Evolutionary conservation across 2,113 vertebrate species (phyloP), one percentile per base, ranked within the genome.

Genomic region (Acrocephalus kingi): DNA sequence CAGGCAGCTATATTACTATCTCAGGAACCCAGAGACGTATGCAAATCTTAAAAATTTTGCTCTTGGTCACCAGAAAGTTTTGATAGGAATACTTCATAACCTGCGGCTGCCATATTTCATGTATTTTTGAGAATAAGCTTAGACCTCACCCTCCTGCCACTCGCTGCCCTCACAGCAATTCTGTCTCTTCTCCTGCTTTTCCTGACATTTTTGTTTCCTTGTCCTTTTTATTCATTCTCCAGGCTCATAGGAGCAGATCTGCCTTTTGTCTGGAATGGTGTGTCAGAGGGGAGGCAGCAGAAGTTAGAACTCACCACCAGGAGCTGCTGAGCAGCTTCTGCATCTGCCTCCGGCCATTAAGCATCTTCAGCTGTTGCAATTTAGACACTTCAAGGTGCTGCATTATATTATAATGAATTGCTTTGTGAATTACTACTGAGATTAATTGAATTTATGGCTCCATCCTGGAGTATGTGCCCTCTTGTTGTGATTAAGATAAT

Each of bases 401-500:
- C 43, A 62, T 78, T 87, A 23, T 33, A 76, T 62, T 54, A 48
- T 80, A 92, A 89, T 81, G 22, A 89, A 81, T 84, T 82, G 62
- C 83, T 92, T 78, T 83, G 54, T 78, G 80, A 93, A 71, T 62
- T 88, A 76, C 79, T 28, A 28, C 39, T 63, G 58, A 84, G 63
- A 82, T 89, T 96, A 95, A 96, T 77, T 94, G 86, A 87, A 86
- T 94, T 89, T 84, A 80, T 48, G 54, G 20, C 63, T 72, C 22
- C 45, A 61, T 39, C n/a, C n/a, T 62, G 64, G 45, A 78, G 25
- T 33, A 82, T 58, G 15, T 58, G 73, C 41, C 77, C 63, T 77
- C 43, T 56, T 74, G 48, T 95, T 88, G 90, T 77, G 62, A 76
- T 81, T 81, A 96, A 96, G 81, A 77, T 62, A 90, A 97, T 93